Base-by-base conservation (phyloP, 92 coral and sea anemone species). In the Galaxea fascicularis region DNA sequence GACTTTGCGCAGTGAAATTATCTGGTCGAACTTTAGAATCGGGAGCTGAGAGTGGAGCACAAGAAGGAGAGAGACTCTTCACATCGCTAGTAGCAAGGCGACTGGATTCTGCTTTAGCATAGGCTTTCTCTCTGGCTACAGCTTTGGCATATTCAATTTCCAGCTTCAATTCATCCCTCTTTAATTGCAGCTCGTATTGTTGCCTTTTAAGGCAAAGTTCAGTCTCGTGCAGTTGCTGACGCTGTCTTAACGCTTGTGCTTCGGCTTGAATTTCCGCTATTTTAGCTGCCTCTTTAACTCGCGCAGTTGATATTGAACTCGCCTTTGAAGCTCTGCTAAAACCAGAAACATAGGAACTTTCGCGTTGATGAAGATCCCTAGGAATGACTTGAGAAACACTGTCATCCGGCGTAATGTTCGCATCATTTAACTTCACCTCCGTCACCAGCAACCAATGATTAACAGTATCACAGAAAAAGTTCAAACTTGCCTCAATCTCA, bases 41-140 rank as follows among this genome's bases (percentile, higher is more conserved):
- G 18, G 73, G 7, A 18, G 4, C 17, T 16, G 52, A 6, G 21
- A 35, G 0, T 68, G 73, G 0, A 46, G 12, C 51, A 41, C 51
- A 21, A 68, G 4, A 39, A 18, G 26, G 53, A 68, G 53, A 27
- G 1, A 18, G 41, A 20, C 22, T 14, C 21, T 49, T 7, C 52
- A 14, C 16, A 41, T 68, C n/a, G 4, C 51, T 68, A 4, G 73
- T 11, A 7, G 26, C 73, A 20, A 68, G n/a, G n/a, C n/a, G n/a
- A n/a, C n/a, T n/a, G n/a, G n/a, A n/a, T n/a, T n/a, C n/a, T n/a
- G n/a, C n/a, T n/a, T n/a, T n/a, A n/a, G n/a, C n/a, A n/a, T n/a
- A n/a, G n/a, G 73, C 73, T 35, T 39, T 52, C 9, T 68, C 52
- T 39, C 73, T 68, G 12, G 73, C 52, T 13, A 68, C 73, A 11